Base-by-base conservation (phyloP, 2,113 vertebrate species). In the Litocranius walleri region DNA sequence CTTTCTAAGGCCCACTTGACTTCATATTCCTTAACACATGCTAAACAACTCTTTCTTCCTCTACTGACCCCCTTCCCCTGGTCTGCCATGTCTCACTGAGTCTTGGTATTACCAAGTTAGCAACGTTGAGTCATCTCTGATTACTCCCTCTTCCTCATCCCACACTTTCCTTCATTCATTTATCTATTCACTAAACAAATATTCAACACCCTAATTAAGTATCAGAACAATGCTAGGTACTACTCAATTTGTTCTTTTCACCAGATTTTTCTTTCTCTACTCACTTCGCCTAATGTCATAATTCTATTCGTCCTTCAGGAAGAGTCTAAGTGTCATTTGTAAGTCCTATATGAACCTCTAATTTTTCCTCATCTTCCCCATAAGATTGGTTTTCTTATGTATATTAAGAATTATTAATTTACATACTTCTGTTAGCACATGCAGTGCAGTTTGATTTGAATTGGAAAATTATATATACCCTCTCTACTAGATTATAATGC, bases 231-330 rank as follows among this genome's bases (percentile, higher is more conserved):
- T 5, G 27, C 17, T 29, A 84, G 27, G 45, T 27, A 52, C 62
- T 59, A 74, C 10, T 85, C 62, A 62, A 33, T 84, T 85, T 61
- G n/a, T 61, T 83, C 52, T 84, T 77, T 90, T 83, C 90, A 14
- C 19, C 27, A 43, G 43, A 61, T 50, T 91, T 77, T 90, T 54
- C 64, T 95, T 85, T 71, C 6, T 45, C 48, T 94, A 56, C 21
- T 54, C 48, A 43, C 33, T 15, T 95, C 36, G 2, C 36, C n/a
- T 43, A 8, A 52, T n/a, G 23, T 84, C n/a, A 77, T 61, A 85
- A 61, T 85, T 52, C 27, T 85, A n/a, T 62, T 62, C 40, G 1
- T 77, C 33, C 27, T 90, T 59, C 29, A 52, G 15, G 43, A 85
- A 54, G 19, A 50, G 19, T 50, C 8, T 14, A 78, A 95, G 40